Base-by-base conservation (phyloP, 1,140 invertebrate genomes). In the Drosophila nigrodunni region DNA sequence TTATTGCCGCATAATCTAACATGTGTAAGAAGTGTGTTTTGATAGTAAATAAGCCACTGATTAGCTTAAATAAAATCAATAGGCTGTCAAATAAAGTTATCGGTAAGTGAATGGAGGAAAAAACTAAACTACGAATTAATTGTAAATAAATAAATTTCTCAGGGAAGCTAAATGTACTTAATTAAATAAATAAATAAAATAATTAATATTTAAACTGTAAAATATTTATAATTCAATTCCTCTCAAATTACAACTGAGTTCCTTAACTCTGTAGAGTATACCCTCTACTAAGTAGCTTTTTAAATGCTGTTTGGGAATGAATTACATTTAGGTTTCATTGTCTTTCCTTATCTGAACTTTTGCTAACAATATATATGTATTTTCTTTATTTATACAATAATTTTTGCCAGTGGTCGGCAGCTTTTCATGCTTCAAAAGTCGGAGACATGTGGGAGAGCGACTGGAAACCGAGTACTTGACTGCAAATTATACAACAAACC, bases 401-500 rank as follows among this genome's bases (percentile, higher is more conserved):
- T 65, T 74, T 30, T 61, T 47, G 76, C 78, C 46, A 74, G 72
- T 62, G 76, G 82, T 87, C 74, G 82, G 82, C 78, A 64, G 44
- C 55, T 52, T 71, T 86, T 78, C 65, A 88, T 82, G 83, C 72
- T 62, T 77, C 41, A 77, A 66, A 74, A 65, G 74, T 50, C 66
- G 64, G 72, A 54, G 74, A 80, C 65, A 74, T 79, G 80, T 74
- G 77, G 65, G 77, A 82, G 71, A 30, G 25, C 3, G 25, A 68
- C 60, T 57, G 76, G 43, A 30, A 30, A 30, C 60, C 11, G 35
- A 34, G 73, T 60, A 81, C 78, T 81, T 77, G 65, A 80, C 76
- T 87, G 83, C 74, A 87, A 87, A 87, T 87, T 87, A 87, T 83
- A 87, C 66, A 47, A 43, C 58, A 57, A 13, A 43, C 10, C 39